phyloP scores from a whole-genome alignment of 1,140 invertebrate species.

The Paracyclopina nana region DNA sequence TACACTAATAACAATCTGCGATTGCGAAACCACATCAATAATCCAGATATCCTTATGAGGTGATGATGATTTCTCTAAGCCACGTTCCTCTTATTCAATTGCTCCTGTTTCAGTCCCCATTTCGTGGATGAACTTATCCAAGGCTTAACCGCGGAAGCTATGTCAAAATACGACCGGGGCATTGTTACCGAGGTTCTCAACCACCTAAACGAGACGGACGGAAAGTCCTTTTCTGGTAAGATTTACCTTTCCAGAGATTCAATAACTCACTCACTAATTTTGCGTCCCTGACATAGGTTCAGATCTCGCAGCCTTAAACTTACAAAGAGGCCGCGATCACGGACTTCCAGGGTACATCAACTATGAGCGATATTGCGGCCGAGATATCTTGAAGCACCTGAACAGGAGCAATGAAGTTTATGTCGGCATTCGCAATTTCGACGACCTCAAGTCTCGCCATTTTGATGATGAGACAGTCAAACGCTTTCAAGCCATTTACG shows the following conservation, averaged over 20 bases:
- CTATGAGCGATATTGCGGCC: slow-evolving; percentile 28
- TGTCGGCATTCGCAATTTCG: too few relatives aligned
- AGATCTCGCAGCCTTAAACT: slow-evolving; percentile 46
- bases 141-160: slow-evolving; percentile 42
- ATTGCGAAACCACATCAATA: slow-evolving; percentile 14
- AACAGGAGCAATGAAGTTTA: too few relatives aligned
- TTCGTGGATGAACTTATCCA: slow-evolving; percentile 38
- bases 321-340: slow-evolving; percentile 41
- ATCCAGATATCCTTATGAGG: slow-evolving; percentile 10
- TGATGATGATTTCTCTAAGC: neutral
- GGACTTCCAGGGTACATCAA: slow-evolving; percentile 30
- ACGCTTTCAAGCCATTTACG: too few relatives aligned
- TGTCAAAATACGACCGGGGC: slow-evolving; percentile 42
- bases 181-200: slow-evolving; percentile 41
- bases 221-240: neutral
- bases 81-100: neutral
- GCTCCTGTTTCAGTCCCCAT: neutral
- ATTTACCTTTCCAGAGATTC: neutral
- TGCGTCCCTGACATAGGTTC: slow-evolving; percentile 25
- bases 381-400: too few relatives aligned
- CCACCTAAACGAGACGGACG: neutral
- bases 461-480: too few relatives aligned
- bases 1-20: neutral
- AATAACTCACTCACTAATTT: neutral
- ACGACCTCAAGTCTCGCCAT: too few relatives aligned